Base-by-base conservation (phyloP, 2,797 vertebrate genomes). In the Lepus oiostolus region DNA sequence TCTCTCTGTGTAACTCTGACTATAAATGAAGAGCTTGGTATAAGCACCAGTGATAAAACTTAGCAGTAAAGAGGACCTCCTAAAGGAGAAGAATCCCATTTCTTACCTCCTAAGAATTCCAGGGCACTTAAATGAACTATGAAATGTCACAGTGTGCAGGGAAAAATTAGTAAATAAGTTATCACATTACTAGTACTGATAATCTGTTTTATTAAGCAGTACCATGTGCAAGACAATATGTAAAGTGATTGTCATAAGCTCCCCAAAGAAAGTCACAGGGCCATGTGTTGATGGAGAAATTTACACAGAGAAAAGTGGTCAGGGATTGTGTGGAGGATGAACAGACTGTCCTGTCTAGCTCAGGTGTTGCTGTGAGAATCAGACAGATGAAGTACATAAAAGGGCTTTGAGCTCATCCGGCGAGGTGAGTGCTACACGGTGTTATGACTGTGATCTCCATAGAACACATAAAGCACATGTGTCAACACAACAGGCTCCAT, bases 381-480 rank as follows among this genome's bases (percentile, higher is more conserved):
- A 71, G 35, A n/a, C 7, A 30, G 47, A 54, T 2, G 22, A 50
- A 4, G 7, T 21, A 10, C 5, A 70, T 7, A 50, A 63, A 58
- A 85, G 17, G 32, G 19, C 30, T 74, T 63, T 10, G 38, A 62
- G 81, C 26, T 30, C 24, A 7, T 4, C 14, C 24, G 22, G 60
- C 24, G 47, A 2, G 21, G 32, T 5, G 2, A 24, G 6, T 19
- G 32, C 30, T 19, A 32, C 2, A 0, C 1, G 3, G 9, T 1
- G 2, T n/a, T 24, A 70, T 58, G 54, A 32, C 42, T 24, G 19
- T 35, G 38, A 54, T 10, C 22, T 58, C 35, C 50, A 42, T 0
- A 7, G 63, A 83, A 70, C 60, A 74, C 0, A 0, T 5, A 54
- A 47, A 70, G 42, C 32, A 71, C 30, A 2, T 4, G n/a, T 26